These are phyloP conservation scores for Branchinecta lindahli DNA, from an alignment of 1,140 invertebrate genomes.

Conservation along the genomic window DNA sequence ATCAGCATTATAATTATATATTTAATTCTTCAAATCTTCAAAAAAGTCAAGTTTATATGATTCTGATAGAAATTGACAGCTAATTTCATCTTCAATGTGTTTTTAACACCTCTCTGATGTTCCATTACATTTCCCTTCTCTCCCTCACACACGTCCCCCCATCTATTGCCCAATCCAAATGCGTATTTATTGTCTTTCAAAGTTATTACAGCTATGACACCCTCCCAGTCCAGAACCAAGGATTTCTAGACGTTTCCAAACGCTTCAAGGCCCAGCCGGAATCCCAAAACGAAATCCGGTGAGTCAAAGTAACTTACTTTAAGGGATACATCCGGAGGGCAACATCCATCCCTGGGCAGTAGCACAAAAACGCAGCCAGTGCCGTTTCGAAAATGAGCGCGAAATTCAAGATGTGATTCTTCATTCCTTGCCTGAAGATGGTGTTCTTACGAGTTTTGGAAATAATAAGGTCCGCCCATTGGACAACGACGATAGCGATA, in stretches of 20 bases:
- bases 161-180: no score
- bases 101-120: no score
- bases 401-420: constrained; percentile 49
- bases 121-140: no score
- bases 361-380: constrained; percentile 49
- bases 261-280: constrained; percentile 9
- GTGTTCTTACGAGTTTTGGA: constrained; percentile 48
- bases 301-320: constrained; percentile 30
- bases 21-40: no score
- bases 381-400: constrained; percentile 55
- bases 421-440: constrained; percentile 50
- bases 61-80: no score
- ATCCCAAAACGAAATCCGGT: background rate
- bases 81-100: no score
- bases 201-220: background rate
- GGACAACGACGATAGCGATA: constrained; percentile 47
- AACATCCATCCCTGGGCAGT: constrained; percentile 52
- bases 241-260: constrained; percentile 36
- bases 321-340: constrained; percentile 41
- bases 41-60: no score
- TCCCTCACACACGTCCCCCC: no score
- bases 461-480: constrained; percentile 53
- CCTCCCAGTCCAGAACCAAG: background rate
- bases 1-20: no score
- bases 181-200: no score